These are phyloP conservation scores for Clarias laeviceps DNA, from an alignment of 2,797 vertebrate genomes.

Conservation along the genomic window DNA sequence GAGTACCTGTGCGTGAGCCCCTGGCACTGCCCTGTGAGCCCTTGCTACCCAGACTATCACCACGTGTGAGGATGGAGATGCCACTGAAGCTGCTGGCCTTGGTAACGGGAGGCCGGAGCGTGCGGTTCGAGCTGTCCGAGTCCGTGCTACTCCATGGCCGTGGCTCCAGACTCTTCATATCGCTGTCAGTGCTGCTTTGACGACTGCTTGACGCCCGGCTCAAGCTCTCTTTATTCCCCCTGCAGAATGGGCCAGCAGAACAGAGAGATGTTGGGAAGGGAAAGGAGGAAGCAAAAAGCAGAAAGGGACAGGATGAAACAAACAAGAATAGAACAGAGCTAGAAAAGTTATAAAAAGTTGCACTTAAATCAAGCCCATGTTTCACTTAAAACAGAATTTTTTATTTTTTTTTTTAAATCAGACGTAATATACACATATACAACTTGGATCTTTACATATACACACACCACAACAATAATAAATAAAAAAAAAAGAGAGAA, in stretches of 20 bases:
- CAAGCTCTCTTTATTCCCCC: slow-evolving; percentile 89
- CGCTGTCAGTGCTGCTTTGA: slow-evolving; percentile 98
- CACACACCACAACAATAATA: slow-evolving; percentile 18
- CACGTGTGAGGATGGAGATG: slow-evolving; percentile 95
- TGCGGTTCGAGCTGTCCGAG: slow-evolving; percentile 91
- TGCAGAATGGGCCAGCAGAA: slow-evolving; percentile 62
- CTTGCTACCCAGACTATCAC: slow-evolving; percentile 94
- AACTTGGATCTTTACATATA: slow-evolving; percentile 59
- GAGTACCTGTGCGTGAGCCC: slow-evolving; percentile 79
- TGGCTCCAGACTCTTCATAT: slow-evolving; percentile 94
- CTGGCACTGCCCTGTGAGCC: slow-evolving; percentile 80
- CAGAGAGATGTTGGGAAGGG: neutral
- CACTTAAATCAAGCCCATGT: neutral
- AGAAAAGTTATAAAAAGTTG: neutral
- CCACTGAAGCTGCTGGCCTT: slow-evolving; percentile 99
- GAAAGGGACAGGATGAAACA: neutral
- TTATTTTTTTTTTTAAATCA: no score
- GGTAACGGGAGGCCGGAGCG: slow-evolving; percentile 90
- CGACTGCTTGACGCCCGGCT: slow-evolving; percentile 91
- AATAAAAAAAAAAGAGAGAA: slow-evolving; percentile 3
- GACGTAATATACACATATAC: slow-evolving; percentile 10
- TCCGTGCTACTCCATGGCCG: slow-evolving; percentile 99
- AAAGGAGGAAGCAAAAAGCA: slow-evolving; percentile 10
- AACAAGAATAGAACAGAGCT: neutral
- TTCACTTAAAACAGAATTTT: neutral